A percentile compares a stretch with the other conserved stretches of the same genome.
These are phyloP conservation scores for Acanthacorydalis orientalis DNA, from an alignment of 2,888 invertebrate genomes.

Conservation along the genomic window DNA sequence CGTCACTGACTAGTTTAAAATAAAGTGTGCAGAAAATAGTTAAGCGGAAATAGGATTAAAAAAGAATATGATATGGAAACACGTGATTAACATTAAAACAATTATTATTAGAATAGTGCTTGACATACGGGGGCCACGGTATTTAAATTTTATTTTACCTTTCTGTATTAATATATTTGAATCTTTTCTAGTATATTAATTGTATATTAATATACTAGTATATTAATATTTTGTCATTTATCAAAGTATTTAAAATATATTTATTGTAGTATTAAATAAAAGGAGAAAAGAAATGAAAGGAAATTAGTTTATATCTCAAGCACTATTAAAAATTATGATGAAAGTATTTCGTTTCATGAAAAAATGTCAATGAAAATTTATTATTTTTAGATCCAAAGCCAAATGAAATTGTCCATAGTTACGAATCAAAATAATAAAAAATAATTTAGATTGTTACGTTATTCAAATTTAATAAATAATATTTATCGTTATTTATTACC, in stretches of 20 bases:
- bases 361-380: slow-evolving; percentile 2
- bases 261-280: slow-evolving; percentile 3
- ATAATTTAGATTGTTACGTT: background rate
- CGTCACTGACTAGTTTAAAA: background rate
- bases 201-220: slow-evolving; percentile 4
- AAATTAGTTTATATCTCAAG: background rate
- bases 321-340: background rate
- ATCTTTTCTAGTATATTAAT: background rate
- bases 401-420: background rate
- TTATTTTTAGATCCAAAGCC: slow-evolving; percentile 8
- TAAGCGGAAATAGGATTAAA: background rate
- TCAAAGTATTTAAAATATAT: slow-evolving; percentile 4
- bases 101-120: slow-evolving; percentile 4
- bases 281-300: background rate
- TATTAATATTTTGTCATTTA: slow-evolving; percentile 7
- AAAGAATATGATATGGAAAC: background rate
- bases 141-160: slow-evolving; percentile 2
- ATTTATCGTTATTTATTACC: no score
- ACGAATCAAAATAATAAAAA: background rate
- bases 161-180: background rate
- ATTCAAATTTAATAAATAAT: no score
- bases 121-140: slow-evolving; percentile 4
- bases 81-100: background rate
- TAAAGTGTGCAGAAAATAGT: background rate
- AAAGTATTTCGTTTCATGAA: slow-evolving; percentile 3